Evolutionary conservation across 2,797 vertebrate genomes (phyloP), one percentile per base, ranked within the genome.

Genomic region (Brotogeris chrysoptera): DNA sequence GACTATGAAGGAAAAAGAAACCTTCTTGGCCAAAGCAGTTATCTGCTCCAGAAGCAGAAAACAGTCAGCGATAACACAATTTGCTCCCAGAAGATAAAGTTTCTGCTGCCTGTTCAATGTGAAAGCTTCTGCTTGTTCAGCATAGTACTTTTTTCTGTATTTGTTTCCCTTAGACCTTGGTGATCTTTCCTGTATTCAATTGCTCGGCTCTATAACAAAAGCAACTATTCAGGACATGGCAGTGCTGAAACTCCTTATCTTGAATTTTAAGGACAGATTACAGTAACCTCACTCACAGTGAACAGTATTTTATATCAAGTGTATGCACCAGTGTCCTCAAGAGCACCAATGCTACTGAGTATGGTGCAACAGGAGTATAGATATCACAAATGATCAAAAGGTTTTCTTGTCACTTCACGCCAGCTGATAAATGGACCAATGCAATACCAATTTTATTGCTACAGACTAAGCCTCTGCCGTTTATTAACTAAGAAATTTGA

Each of bases 141-240:
- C 74, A 90, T 11, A 81, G 47, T 39, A 80, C 12, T 92, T 76
- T 65, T 28, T n/a, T 64, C 52, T 84, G 19, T 38, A 77, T 94
- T 96, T 96, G 92, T 76, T 93, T 96, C 66, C 91, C 49, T 95
- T 11, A 87, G 95, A 96, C 93, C 50, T 68, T 38, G 39, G 80
- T 89, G 84, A 95, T 96, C 76, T 94, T 90, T 84, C 50, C 77
- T 55, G 36, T 66, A 90, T 92, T 89, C 91, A 88, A 13, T 73
- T 88, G 59, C 92, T 72, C 8, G 1, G 32, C 52, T 93, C 65
- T 43, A 95, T 94, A 69, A 94, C 55, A 90, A 95, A 79, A 81
- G 70, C 80, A 70, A 59, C 82, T 47, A 64, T 84, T 93, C 66
- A 90, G 82, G 69, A 79, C 52, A 64, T 39, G 53, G 74, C 90